Base-by-base conservation (phyloP, 2,113 vertebrate genomes). In the Albula goreensis region DNA sequence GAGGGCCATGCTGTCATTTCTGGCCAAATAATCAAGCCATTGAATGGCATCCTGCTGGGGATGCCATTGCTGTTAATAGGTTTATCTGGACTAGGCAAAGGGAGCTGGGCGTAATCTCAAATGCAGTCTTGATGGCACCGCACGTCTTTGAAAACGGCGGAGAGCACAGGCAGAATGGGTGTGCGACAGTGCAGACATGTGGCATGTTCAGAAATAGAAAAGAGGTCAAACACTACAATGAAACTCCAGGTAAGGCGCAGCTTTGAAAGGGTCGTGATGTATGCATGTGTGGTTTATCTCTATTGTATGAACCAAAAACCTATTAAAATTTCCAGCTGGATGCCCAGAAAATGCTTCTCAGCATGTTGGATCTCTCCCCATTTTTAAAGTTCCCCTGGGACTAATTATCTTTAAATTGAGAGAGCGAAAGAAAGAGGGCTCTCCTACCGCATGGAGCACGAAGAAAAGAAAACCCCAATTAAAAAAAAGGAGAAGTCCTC, bases 361-460 rank as follows among this genome's bases (percentile, higher is more conserved):
- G n/a, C 22, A 57, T 2, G 52, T 83, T 83, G 31, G 41, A 83
- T 22, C 80, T 11, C 78, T 52, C 22, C 79, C 50, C 19, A 4
- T 83, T 83, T 83, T 25, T 60, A 12, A 15, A 15, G 50, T 82
- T 88, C 91, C 92, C 88, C 77, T 52, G 89, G 87, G 93, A 91
- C 91, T 94, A 95, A 96, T 95, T 95, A 96, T 88, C 70, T 87
- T 84, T 83, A 91, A 85, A 85, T 87, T 88, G 85, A 7, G 13
- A 83, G 9, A 81, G 83, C 81, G 88, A 93, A 93, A 95, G 90
- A 94, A 86, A 96, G 91, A 92, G 90, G 89, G 89, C 93, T 93
- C 90, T 93, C 80, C 80, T 90, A 85, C 86, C 93, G 88, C 84
- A 90, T 89, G 85, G 90, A 91, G 91, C 48, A 85, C 70, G 79